These are phyloP conservation scores for Oreonectes daqikongensis DNA, from an alignment of 2,797 vertebrate genomes.

Conservation along the genomic window DNA sequence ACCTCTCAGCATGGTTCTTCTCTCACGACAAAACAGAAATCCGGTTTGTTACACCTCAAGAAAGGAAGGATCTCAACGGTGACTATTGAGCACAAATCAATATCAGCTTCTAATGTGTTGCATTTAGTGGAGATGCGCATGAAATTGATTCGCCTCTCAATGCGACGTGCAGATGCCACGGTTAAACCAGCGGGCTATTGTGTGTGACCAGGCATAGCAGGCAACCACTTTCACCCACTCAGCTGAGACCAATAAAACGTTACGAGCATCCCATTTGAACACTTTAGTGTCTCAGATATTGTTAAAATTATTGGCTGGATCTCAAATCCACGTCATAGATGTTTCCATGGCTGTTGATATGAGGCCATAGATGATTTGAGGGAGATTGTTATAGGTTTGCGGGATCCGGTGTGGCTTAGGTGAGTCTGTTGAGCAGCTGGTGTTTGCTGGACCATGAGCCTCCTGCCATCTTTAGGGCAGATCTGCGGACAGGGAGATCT, in stretches of 20 bases:
- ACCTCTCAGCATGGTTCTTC: constrained; percentile 61
- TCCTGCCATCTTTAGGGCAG: constrained; percentile 38
- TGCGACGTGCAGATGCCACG: constrained; percentile 39
- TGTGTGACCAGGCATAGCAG: constrained; percentile 45
- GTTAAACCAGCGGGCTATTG: constrained; percentile 45
- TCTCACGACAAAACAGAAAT: constrained; percentile 42
- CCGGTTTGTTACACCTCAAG: constrained; percentile 49
- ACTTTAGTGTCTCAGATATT: constrained; percentile 28
- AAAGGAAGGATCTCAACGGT: constrained; percentile 62
- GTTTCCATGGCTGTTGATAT: constrained; percentile 5
- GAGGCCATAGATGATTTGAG: background rate
- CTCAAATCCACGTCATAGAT: constrained; percentile 28
- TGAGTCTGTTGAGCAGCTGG: constrained; percentile 33
- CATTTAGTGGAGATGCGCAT: constrained; percentile 57
- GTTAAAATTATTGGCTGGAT: constrained; percentile 29
- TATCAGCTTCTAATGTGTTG: constrained; percentile 64
- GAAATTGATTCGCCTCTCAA: constrained; percentile 63
- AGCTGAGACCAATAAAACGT: constrained; percentile 52
- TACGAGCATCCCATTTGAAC: constrained; percentile 15
- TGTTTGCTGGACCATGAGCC: constrained; percentile 21
- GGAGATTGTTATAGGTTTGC: constrained; percentile 7
- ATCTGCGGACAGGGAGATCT: constrained; percentile 40
- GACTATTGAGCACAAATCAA: constrained; percentile 71
- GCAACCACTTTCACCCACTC: constrained; percentile 45
- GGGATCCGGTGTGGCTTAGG: constrained; percentile 8